A percentile compares a stretch with the other conserved stretches of the same genome.
Evolutionary conservation across 1,140 invertebrate genomes (phyloP).

Genomic region (Cecropterus lyciades): DNA sequence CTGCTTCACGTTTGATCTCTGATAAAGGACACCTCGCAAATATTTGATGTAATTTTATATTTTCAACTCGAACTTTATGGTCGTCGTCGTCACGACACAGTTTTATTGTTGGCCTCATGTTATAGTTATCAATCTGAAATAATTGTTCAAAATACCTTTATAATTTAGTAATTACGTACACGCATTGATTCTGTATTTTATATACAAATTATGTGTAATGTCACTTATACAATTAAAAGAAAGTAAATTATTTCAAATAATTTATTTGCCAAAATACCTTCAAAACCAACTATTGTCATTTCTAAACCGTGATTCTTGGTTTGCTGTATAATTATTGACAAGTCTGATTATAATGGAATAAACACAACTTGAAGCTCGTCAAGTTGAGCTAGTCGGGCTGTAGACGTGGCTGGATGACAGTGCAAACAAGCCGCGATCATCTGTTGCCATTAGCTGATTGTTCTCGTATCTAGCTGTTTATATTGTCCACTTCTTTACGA

Average conservation of each 20-base stretch:
- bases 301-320: constrained; percentile 1
- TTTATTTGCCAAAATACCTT: too few relatives aligned
- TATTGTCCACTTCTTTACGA: constrained; percentile 21
- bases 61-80: constrained; percentile 38
- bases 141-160: neutral
- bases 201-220: too few relatives aligned
- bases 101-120: neutral
- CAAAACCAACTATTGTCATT: neutral
- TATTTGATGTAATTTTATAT: constrained; percentile 61
- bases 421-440: constrained; percentile 61
- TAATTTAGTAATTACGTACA: neutral
- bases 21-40: constrained; percentile 71
- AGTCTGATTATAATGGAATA: constrained; percentile 31
- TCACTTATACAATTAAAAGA: too few relatives aligned
- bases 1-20: constrained; percentile 51
- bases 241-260: too few relatives aligned
- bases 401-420: constrained; percentile 46
- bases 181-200: too few relatives aligned
- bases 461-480: constrained; percentile 25
- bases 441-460: constrained; percentile 67
- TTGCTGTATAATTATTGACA: constrained; percentile 1
- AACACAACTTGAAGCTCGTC: constrained; percentile 22
- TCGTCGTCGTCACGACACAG: neutral
- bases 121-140: neutral
- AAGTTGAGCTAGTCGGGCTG: constrained; percentile 19